phyloP scores from a whole-genome alignment of 2,888 invertebrate species.

The Elysia crispata region DNA sequence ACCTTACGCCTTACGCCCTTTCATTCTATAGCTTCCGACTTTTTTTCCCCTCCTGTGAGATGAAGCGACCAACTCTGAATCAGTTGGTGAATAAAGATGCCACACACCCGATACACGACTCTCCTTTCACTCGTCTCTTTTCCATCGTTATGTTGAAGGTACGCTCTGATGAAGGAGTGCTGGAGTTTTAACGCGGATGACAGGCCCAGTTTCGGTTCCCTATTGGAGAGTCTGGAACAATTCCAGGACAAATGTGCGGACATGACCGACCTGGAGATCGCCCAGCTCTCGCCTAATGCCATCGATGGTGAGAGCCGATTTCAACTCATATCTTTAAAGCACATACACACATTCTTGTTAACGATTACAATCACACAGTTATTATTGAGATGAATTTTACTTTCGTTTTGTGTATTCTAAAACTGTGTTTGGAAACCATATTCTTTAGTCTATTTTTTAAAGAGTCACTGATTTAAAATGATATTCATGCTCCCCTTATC shows the following conservation, averaged over 20 bases:
- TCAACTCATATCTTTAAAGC: too few species aligned
- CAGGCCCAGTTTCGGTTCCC: slow-evolving; percentile 86
- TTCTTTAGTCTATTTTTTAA: too few species aligned
- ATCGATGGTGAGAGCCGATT: slow-evolving; percentile 59
- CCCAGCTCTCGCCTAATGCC: slow-evolving; percentile 58
- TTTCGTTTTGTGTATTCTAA: too few species aligned
- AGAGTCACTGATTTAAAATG: too few species aligned
- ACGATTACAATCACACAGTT: too few species aligned
- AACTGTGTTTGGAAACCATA: too few species aligned
- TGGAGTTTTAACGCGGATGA: slow-evolving; percentile 91
- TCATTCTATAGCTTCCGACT: background rate
- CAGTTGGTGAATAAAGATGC: too few species aligned
- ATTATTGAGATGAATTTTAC: too few species aligned
- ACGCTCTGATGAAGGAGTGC: slow-evolving; percentile 90
- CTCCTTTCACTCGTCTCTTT: too few species aligned
- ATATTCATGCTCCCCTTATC: too few species aligned
- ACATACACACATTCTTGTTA: too few species aligned
- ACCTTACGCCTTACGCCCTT: background rate
- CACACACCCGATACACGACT: too few species aligned
- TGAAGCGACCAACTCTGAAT: background rate
- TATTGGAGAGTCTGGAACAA: slow-evolving; percentile 64
- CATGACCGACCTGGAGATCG: slow-evolving; percentile 62
- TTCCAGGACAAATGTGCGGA: slow-evolving; percentile 66
- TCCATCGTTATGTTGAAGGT: slow-evolving; percentile 83
- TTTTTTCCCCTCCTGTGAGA: background rate